phyloP scores from a whole-genome alignment of 2,888 invertebrate genomes.

The Cyclophora punctaria region DNA sequence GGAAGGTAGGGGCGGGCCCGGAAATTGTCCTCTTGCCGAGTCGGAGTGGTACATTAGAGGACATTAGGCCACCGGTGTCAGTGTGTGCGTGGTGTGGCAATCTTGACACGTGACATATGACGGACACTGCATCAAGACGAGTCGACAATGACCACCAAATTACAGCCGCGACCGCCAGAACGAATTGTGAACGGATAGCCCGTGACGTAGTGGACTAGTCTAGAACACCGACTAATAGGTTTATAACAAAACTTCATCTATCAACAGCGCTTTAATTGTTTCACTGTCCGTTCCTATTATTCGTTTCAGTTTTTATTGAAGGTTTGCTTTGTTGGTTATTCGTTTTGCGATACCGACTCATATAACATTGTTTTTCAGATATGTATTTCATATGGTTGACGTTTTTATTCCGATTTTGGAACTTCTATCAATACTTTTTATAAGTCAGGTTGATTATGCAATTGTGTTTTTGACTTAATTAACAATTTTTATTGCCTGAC shows the following conservation, averaged over 20 bases:
- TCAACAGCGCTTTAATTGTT: background rate
- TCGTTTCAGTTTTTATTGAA: too few relatives aligned
- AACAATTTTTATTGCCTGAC: too few relatives aligned
- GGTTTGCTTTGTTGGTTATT: too few relatives aligned
- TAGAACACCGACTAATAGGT: background rate
- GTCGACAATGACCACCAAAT: constrained; percentile 39
- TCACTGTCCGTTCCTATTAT: background rate
- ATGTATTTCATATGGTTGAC: too few relatives aligned
- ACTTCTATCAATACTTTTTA: too few relatives aligned
- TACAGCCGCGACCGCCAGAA: constrained; percentile 24
- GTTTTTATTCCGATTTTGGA: too few relatives aligned
- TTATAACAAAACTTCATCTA: background rate
- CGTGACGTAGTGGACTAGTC: background rate
- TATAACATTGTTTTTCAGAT: too few relatives aligned
- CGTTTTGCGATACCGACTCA: too few relatives aligned
- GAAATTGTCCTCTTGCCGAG: constrained; percentile 70
- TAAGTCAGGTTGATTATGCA: too few relatives aligned
- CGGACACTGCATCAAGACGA: constrained; percentile 25
- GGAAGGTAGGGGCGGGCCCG: constrained; percentile 62
- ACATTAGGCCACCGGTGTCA: constrained; percentile 53
- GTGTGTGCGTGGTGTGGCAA: constrained; percentile 52
- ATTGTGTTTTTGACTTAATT: too few relatives aligned
- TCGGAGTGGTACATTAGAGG: constrained; percentile 58
- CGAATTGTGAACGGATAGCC: constrained; percentile 13
- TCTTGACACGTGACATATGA: constrained; percentile 51